Base-by-base conservation (phyloP, 1,140 invertebrate genomes). In the Littorina saxatilis region DNA sequence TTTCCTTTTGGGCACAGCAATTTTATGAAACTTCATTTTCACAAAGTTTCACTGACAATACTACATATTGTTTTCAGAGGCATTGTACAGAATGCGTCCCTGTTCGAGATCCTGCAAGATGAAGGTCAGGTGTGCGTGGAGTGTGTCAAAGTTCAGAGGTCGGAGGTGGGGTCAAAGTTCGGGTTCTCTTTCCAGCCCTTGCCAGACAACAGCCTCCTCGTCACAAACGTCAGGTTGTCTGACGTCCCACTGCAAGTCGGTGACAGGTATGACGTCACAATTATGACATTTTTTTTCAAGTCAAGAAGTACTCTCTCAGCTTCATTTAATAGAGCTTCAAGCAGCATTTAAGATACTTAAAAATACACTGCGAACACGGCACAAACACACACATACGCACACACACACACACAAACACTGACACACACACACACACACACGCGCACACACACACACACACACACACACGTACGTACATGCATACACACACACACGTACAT, bases 161-260 rank as follows among this genome's bases (percentile, higher is more conserved):
- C 66, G 20, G 32, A 37, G 37, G 66, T 15, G 66, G 40, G 39
- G 1, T 73, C 70, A n/a, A 73, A 73, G 70, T 73, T 73, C 43
- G 70, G 70, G 20, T 73, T 73, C 43, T 50, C 20, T n/a, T 73
- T 29, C n/a, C 70, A 73, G 70, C n/a, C 40, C 20, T 50, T 73
- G 29, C 70, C 70, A 23, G 70, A 73, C 70, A 29, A 43, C 13
- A 50, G 70, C n/a, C 27, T 73, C 40, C 43, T 73, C 40, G 70
- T 73, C 37, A 73, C 70, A 2, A 73, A 52, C 40, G 40, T 73
- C 70, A 2, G 27, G 43, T 39, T 43, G 0, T 73, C 43, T n/a
- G 32, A 17, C 11, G 20, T 47, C 20, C 70, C 70, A 9, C 35
- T 73, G 3, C 70, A 52, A 3, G 35, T 52, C n/a, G 70, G 70